These are phyloP conservation scores for Liolophura sinensis DNA, from an alignment of 1,140 invertebrate genomes.

Conservation along the genomic window DNA sequence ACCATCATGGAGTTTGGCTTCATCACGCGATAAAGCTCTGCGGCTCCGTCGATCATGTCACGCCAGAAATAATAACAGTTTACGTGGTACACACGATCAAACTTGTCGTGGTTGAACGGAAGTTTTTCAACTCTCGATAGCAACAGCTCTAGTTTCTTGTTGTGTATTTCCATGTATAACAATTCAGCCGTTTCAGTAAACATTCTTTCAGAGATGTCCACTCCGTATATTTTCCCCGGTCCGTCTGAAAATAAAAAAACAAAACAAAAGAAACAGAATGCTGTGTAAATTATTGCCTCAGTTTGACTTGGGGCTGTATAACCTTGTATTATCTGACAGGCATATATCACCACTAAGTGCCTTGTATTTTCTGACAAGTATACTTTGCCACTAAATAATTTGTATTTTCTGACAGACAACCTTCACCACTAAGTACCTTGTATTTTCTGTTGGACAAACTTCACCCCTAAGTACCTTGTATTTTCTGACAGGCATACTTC, in stretches of 20 bases:
- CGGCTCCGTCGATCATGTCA: constrained; percentile 11
- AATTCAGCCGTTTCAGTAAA: constrained; percentile 17
- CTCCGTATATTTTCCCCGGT: constrained; percentile 33
- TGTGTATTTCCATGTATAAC: constrained; percentile 16
- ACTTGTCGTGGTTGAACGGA: constrained; percentile 28
- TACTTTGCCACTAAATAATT: too few relatives aligned
- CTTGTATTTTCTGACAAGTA: too few relatives aligned
- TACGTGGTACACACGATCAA: constrained; percentile 40
- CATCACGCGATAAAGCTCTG: constrained; percentile 40
- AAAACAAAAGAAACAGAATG: background rate
- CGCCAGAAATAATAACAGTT: constrained; percentile 48
- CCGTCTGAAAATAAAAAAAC: constrained; percentile 26
- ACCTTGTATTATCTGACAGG: too few relatives aligned
- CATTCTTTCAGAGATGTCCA: constrained; percentile 37
- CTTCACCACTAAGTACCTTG: too few relatives aligned
- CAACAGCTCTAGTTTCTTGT: constrained; percentile 29
- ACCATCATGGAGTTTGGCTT: constrained; percentile 39
- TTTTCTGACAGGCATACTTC: too few relatives aligned
- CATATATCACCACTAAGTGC: too few relatives aligned
- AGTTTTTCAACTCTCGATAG: constrained; percentile 21
- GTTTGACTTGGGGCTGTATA: too few relatives aligned
- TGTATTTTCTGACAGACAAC: too few relatives aligned
- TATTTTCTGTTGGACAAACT: too few relatives aligned
- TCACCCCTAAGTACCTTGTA: too few relatives aligned
- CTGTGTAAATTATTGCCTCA: too few relatives aligned